These are phyloP conservation scores for Agrochola lychnidis DNA, from an alignment of 2,888 invertebrate species.

Conservation along the genomic window DNA sequence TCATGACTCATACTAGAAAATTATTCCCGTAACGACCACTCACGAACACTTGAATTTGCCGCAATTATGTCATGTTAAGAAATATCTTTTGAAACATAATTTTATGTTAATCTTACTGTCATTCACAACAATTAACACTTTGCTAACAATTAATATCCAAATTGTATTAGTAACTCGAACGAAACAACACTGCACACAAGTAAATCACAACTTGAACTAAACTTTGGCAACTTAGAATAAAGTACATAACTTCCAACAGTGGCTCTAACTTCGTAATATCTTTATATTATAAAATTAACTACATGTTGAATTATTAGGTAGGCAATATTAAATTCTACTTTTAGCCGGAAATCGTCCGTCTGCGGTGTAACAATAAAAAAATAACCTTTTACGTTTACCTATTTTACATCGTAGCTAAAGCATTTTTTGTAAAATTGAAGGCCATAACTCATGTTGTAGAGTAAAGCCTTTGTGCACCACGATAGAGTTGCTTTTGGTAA, in stretches of 20 bases:
- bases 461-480: constrained; percentile 58
- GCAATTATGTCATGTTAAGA: constrained; percentile 68
- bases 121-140: constrained; percentile 48
- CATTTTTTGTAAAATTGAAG: constrained; percentile 79
- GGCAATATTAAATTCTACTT: constrained; percentile 39
- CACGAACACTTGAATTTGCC: constrained; percentile 76
- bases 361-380: constrained; percentile 71
- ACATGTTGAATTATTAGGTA: background rate
- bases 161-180: constrained; percentile 36
- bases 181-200: constrained; percentile 57
- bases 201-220: constrained; percentile 65
- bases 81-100: constrained; percentile 49
- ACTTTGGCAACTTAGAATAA: constrained; percentile 59
- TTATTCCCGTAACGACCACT: constrained; percentile 67
- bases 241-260: constrained; percentile 38
- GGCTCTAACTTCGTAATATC: constrained; percentile 29
- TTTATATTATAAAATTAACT: constrained; percentile 14
- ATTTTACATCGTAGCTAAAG: constrained; percentile 76
- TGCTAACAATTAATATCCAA: constrained; percentile 19
- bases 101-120: constrained; percentile 31
- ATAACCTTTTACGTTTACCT: constrained; percentile 79
- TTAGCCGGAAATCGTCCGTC: constrained; percentile 65
- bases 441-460: constrained; percentile 68
- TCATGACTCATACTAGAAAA: constrained; percentile 75
- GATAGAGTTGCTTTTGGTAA: constrained; percentile 75